Percentiles rank a stretch among this genome's conserved stretches.
phyloP scores from a whole-genome alignment of 2,113 vertebrate genomes.

The Castor canadensis region DNA sequence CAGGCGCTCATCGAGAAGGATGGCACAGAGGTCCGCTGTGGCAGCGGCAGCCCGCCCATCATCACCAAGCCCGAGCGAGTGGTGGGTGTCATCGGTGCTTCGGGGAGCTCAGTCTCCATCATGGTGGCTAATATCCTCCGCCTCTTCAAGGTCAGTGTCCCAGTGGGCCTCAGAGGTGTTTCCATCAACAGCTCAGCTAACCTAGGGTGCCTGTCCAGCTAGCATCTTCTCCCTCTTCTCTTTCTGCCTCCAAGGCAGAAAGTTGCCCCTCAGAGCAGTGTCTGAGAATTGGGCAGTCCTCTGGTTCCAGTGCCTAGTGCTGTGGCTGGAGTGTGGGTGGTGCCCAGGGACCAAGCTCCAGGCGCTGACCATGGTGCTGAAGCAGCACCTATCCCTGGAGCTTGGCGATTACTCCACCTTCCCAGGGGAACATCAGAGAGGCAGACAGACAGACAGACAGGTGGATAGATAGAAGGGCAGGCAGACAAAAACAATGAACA shows the following conservation, averaged over 20 bases:
- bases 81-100: slow-evolving; percentile 96
- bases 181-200: not conserved
- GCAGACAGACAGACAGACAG: not conserved
- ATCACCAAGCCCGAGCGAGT: slow-evolving; percentile 96
- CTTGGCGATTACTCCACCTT: fast-evolving
- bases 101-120: slow-evolving; percentile 96
- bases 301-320: not conserved
- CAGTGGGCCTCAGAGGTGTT: not conserved
- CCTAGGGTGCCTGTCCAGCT: not conserved
- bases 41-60: slow-evolving; percentile 94
- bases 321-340: fast-evolving
- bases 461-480: not conserved
- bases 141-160: slow-evolving; percentile 94
- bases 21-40: slow-evolving; percentile 94
- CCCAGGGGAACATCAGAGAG: not conserved
- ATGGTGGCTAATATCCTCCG: slow-evolving; percentile 99
- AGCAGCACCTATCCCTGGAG: not conserved
- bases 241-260: not conserved
- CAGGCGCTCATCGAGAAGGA: slow-evolving; percentile 98
- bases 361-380: slow-evolving; percentile 57
- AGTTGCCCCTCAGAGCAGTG: too few relatives aligned
- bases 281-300: not conserved
- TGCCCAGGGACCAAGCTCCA: fast-evolving
- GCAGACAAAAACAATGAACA: not conserved
- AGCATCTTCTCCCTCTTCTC: not conserved